Evolutionary conservation across 1,140 invertebrate species (phyloP).

Genomic region (Episyrphus balteatus): DNA sequence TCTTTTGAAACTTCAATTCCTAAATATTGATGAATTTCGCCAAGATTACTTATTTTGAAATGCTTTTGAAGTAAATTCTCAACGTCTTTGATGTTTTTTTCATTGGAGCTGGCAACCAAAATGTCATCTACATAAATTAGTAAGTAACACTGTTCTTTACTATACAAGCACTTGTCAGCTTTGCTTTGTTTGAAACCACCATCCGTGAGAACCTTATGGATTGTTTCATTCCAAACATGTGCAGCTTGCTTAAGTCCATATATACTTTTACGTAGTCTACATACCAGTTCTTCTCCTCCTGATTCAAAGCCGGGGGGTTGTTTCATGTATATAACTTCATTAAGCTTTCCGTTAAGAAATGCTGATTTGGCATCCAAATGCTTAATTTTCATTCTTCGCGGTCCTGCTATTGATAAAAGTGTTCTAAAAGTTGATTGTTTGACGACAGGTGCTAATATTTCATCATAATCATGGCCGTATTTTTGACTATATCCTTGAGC

Average conservation of each 20-base stretch:
- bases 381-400: slow-evolving; percentile 13
- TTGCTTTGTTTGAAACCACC: too few species aligned
- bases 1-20: too few species aligned
- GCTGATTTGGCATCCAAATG: too few species aligned
- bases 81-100: not conserved
- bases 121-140: slow-evolving; percentile 1
- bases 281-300: too few species aligned
- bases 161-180: not conserved
- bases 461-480: slow-evolving; percentile 20
- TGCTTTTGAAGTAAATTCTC: not conserved
- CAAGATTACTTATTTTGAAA: not conserved
- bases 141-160: not conserved
- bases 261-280: too few species aligned
- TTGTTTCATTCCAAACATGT: not conserved
- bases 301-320: too few species aligned
- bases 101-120: not conserved
- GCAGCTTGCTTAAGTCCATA: slow-evolving; percentile 4
- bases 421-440: slow-evolving; percentile 1
- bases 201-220: not conserved
- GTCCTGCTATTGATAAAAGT: slow-evolving; percentile 1
- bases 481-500: slow-evolving; percentile 30
- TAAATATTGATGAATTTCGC: too few species aligned
- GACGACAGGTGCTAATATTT: slow-evolving; percentile 16
- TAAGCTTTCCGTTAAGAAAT: slow-evolving; percentile 25
- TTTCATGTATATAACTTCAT: slow-evolving; percentile 34